phyloP scores from a whole-genome alignment of 2,113 vertebrate genomes.

The Cochlearius cochlearius region DNA sequence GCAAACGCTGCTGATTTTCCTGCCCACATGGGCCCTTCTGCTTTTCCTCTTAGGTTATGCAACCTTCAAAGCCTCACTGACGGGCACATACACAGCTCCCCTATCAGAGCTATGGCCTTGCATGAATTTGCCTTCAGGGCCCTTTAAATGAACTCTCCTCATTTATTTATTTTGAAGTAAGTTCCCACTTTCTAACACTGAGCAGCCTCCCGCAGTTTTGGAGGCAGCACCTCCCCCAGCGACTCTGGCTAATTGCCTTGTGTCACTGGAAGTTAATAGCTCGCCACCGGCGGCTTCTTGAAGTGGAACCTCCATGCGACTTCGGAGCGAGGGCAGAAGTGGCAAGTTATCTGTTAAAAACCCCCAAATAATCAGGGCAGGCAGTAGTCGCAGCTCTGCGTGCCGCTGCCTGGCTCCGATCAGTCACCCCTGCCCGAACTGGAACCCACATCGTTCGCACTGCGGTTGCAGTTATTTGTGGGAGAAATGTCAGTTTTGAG shows the following conservation, averaged over 20 bases:
- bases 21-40: constrained; percentile 18
- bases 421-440: not conserved
- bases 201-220: constrained; percentile 9
- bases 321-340: not conserved
- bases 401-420: not conserved
- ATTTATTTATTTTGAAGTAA: constrained; percentile 36
- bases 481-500: not conserved
- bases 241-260: not conserved
- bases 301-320: not conserved
- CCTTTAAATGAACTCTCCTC: constrained; percentile 27
- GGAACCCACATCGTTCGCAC: not conserved
- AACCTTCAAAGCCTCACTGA: constrained; percentile 22
- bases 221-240: not conserved
- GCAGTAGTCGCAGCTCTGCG: not conserved
- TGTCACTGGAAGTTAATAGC: constrained; percentile 1
- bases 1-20: constrained; percentile 27
- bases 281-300: not conserved
- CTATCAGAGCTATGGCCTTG: not conserved
- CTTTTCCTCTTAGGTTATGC: constrained; percentile 1
- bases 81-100: not conserved
- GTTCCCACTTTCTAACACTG: constrained; percentile 7
- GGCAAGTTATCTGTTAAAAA: not conserved
- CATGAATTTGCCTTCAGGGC: constrained; percentile 16
- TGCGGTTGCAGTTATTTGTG: not conserved
- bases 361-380: not conserved